Evolutionary conservation across 2,888 invertebrate genomes (phyloP), one percentile per base, ranked within the genome.

Genomic region (Cephus sareptanus): DNA sequence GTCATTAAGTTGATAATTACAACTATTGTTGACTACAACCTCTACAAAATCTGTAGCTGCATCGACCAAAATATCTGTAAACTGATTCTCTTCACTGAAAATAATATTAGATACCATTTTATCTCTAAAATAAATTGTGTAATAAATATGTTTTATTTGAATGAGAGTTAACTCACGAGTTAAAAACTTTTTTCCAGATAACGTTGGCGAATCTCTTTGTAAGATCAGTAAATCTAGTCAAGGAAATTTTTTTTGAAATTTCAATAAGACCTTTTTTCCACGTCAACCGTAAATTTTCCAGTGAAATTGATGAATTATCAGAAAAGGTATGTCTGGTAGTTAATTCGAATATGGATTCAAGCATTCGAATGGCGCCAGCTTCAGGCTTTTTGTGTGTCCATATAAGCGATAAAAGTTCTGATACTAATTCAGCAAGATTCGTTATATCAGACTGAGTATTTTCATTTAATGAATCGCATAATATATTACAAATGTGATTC

Each of bases 401-500:
- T 1, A 84, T 84, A 15, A 88, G 79, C 33, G 82, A 80, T 33
- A 87, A 83, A 68, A 90, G 79, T 30, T 79, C 79, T 4, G 86
- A 85, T 13, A 87, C 80, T 73, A 89, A 80, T 73, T 81, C 83
- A 2, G 84, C 81, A 31, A 89, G 80, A 37, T 80, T 76, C 37
- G 83, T 78, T 4, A 82, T 56, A 40, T 76, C 79, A 3, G 76
- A 77, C 33, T 87, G 83, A 34, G 82, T 76, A 9, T 75, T 75
- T 34, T 76, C 70, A 12, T 81, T 82, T 31, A 93, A 83, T 13
- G 91, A 89, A 69, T 87, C 82, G 70, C 90, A 91, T 33, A 94
- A 85, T 78, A 92, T 90, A 3, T 88, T 84, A 40, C 92, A 88
- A 34, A 94, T 92, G 79, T 89, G 85, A 69, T 87, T 85, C 31